Base-by-base conservation (phyloP, 64 coral and sea anemone species). In the Dendrophyllia cribrosa region DNA sequence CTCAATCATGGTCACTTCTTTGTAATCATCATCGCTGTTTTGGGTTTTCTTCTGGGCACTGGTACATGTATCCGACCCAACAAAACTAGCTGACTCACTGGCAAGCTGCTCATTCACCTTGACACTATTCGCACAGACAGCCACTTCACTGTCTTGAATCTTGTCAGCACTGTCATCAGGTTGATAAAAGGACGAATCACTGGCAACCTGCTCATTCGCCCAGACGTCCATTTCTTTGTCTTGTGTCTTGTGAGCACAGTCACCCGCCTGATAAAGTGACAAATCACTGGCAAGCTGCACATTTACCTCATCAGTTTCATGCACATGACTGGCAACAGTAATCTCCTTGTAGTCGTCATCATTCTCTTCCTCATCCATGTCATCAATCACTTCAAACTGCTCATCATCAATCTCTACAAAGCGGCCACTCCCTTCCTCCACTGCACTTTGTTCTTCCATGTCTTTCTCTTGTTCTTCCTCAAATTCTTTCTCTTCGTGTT, bases 311-410 rank as follows among this genome's bases (percentile, higher is more conserved):
- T 6, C 19, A 63, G 3, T 64, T 82, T 63, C 59, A 82, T 14
- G 4, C 13, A 50, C 19, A 51, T 8, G 9, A 45, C 59, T 64
- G 5, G 16, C 11, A 51, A 5, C 19, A 47, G 43, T 46, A 22
- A 24, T 17, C 49, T 84, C 60, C 20, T 51, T 83, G 62, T 83
- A 64, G 66, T 83, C 80, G 67, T 84, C 80, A 4, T 65, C 61
- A 17, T 61, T 84, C 2, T 84, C 80, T 51, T 84, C 80, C 45
- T 84, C 80, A 84, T 66, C 80, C 80, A 84, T 84, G 62, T 84
- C 80, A 65, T 84, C 80, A 51, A 84, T 84, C 44, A 84, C 80
- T 46, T 84, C 80, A 50, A 84, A 84, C 80, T 84, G 58, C 48
- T 84, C 80, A 6, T 84, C 26, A 47, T 84, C 80, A 6, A 84